Percentiles rank a stretch among this genome's conserved stretches.
These are phyloP conservation scores for Anodontia alba DNA, from an alignment of 2,888 invertebrate genomes.

Conservation along the genomic window DNA sequence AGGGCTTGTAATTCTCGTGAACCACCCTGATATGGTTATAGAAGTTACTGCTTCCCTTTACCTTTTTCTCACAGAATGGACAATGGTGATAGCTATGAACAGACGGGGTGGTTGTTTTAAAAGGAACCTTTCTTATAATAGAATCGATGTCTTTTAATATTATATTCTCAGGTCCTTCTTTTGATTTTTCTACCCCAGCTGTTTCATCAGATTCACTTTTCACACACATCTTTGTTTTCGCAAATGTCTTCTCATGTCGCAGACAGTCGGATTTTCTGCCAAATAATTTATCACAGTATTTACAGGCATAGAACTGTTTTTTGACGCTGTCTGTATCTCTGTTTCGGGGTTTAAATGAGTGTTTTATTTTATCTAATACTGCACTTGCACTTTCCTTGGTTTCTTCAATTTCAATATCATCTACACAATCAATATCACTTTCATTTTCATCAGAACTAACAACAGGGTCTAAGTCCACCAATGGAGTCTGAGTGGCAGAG, in stretches of 20 bases:
- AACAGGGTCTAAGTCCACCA: not conserved
- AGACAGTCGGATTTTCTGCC: not conserved
- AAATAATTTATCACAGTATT: not conserved
- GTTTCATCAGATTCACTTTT: not conserved
- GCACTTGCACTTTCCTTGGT: not conserved
- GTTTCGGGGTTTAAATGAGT: not conserved
- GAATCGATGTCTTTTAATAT: not conserved
- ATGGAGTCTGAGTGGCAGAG: not conserved
- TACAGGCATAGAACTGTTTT: not conserved
- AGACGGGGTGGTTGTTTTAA: not conserved
- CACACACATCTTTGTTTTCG: not conserved
- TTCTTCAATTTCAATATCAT: not conserved
- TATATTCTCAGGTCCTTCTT: not conserved
- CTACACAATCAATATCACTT: not conserved
- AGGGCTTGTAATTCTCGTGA: not conserved
- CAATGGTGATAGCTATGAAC: not conserved
- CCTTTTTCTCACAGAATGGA: not conserved
- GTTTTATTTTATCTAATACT: not conserved
- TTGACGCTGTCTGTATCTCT: not conserved
- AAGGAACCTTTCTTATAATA: not conserved
- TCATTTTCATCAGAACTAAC: not conserved
- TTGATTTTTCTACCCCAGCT: not conserved
- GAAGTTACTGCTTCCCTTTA: not conserved
- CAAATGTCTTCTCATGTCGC: not conserved
- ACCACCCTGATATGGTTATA: not conserved